Evolutionary conservation across 2,888 invertebrate genomes (phyloP).

Genomic region (Dolichopus griseipennis): DNA sequence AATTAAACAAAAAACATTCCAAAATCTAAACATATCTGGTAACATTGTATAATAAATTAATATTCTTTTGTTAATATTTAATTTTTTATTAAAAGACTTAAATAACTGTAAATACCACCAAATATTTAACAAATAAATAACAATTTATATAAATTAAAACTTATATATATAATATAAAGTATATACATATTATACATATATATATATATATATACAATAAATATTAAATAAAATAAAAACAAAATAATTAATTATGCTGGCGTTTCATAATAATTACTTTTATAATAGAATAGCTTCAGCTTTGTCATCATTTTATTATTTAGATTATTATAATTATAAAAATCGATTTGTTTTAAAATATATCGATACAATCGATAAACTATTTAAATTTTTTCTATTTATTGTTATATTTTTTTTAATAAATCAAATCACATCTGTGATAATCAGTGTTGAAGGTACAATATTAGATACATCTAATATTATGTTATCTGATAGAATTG

Average conservation of each 20-base stretch:
- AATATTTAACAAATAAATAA: not conserved
- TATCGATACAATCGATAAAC: not conserved
- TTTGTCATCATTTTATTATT: slow-evolving; percentile 2
- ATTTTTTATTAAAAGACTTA: no score
- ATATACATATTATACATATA: not conserved
- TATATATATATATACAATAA: not conserved
- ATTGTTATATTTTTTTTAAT: not conserved
- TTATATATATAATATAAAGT: not conserved
- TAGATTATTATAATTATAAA: not conserved
- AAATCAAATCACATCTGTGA: not conserved
- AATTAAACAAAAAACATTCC: no score
- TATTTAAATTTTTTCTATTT: not conserved
- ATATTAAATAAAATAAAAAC: not conserved
- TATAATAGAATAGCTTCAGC: not conserved
- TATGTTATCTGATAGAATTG: not conserved
- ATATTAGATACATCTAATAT: not conserved
- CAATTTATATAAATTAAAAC: not conserved
- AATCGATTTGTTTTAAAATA: not conserved
- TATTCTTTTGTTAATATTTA: no score
- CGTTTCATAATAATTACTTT: not conserved
- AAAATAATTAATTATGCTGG: slow-evolving; percentile 1
- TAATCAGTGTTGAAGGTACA: not conserved
- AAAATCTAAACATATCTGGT: no score
- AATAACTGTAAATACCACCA: not conserved
- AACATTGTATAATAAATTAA: no score